These are phyloP conservation scores for Caenorhabditis macrosperma DNA, from an alignment of 2,888 invertebrate species.

Conservation along the genomic window DNA sequence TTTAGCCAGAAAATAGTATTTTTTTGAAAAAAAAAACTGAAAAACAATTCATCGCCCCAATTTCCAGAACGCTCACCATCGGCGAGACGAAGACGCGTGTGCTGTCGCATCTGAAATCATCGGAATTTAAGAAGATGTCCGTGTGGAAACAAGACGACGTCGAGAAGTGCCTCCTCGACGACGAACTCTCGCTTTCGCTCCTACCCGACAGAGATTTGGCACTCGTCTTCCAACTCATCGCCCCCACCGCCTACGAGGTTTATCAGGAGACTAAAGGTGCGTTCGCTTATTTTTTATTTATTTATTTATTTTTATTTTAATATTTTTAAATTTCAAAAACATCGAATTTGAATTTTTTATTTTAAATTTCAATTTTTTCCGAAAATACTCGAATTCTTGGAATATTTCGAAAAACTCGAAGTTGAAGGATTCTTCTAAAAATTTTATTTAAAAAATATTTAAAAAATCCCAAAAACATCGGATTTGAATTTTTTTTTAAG, in stretches of 20 bases:
- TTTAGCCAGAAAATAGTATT: no score
- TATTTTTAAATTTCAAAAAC: neutral
- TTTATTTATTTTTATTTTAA: neutral
- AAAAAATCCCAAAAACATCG: neutral
- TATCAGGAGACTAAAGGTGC: neutral
- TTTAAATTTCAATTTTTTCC: neutral
- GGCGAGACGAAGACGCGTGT: slow-evolving; percentile 1
- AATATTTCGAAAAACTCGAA: neutral
- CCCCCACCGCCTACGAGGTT: neutral
- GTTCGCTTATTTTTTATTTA: neutral
- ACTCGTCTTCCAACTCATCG: neutral
- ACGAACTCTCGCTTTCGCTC: slow-evolving; percentile 25
- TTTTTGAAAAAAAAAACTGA: no score
- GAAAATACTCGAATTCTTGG: neutral
- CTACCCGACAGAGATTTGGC: neutral
- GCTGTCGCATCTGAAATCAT: neutral
- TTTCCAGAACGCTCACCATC: slow-evolving; percentile 4
- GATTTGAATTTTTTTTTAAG: neutral
- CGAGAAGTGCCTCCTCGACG: slow-evolving; percentile 29
- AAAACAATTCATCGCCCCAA: no score
- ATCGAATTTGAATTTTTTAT: neutral
- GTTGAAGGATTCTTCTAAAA: neutral
- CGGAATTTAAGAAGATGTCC: neutral
- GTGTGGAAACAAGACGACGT: slow-evolving; percentile 25
- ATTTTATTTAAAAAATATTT: no score